These are phyloP conservation scores for Parelbella ahira DNA, from an alignment of 2,888 invertebrate genomes.

Conservation along the genomic window DNA sequence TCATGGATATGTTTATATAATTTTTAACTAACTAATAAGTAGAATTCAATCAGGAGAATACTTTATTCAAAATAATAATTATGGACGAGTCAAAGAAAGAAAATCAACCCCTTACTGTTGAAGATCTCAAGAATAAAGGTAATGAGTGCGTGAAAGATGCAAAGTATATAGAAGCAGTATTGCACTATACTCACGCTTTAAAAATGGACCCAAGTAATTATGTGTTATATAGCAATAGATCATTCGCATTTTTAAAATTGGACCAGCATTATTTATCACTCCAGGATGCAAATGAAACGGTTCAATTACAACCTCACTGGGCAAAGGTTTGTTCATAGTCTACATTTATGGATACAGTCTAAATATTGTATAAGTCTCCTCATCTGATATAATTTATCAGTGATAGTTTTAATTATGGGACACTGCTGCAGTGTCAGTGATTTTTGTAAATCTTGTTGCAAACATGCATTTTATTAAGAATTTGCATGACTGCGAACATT, in stretches of 20 bases:
- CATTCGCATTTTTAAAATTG: slow-evolving; percentile 88
- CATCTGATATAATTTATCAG: no score
- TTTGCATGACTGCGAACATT: no score
- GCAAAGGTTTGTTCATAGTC: slow-evolving; percentile 86
- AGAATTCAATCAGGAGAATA: no score
- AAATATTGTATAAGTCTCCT: no score
- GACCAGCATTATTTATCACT: slow-evolving; percentile 88
- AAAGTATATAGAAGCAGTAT: slow-evolving; percentile 87
- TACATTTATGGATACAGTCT: no score
- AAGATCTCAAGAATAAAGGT: slow-evolving; percentile 85
- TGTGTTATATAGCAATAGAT: slow-evolving; percentile 88
- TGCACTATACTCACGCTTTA: slow-evolving; percentile 90
- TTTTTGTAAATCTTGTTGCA: no score
- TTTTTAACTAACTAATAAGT: no score
- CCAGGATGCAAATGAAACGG: slow-evolving; percentile 88
- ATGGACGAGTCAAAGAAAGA: slow-evolving; percentile 51
- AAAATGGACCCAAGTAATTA: slow-evolving; percentile 86
- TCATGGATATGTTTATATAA: no score
- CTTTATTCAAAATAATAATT: no score
- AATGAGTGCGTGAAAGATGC: slow-evolving; percentile 87
- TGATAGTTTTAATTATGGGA: no score
- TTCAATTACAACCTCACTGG: slow-evolving; percentile 87
- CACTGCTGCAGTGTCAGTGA: no score
- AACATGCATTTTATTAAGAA: neutral
- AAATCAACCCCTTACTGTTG: slow-evolving; percentile 52